Base-by-base conservation (phyloP, 2,888 invertebrate species). In the Cordylochernes scorpioides region DNA sequence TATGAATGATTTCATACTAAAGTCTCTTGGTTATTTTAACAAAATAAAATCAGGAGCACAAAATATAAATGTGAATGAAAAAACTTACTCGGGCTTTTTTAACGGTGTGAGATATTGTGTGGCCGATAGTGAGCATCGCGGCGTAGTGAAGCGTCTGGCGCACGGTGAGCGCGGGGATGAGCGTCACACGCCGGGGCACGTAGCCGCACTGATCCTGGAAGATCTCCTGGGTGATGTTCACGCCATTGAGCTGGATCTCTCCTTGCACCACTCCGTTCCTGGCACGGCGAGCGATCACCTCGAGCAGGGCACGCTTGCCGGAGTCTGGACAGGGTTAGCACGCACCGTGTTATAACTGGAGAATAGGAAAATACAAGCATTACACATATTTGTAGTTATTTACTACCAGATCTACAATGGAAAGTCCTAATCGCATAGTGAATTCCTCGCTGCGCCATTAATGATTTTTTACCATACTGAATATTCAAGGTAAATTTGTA, bases 291-390 rank as follows among this genome's bases (percentile, higher is more conserved):
- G 58, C 53, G 32, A 91, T 77, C 5, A 88, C 86, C 51, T 91
- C 88, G 5, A 94, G 58, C 3, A 94, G 63, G 0, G 86, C 86
- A 17, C 82, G 67, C 50, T 94, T 94, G 1, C 91, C 91, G 43
- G 84, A 84, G 9, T 82, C 82, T 78, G 25, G 3, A 29, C 25
- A 4, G 25, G 9, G 22, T 14, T 5, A n/a, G 10, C 21, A 19
- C 9, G 21, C 21, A 19, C 21, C 9, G n/a, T n/a, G n/a, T n/a
- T n/a, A n/a, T n/a, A n/a, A n/a, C n/a, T n/a, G n/a, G n/a, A n/a
- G n/a, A n/a, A n/a, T n/a, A n/a, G n/a, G n/a, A n/a, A n/a, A n/a
- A n/a, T n/a, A n/a, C n/a, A n/a, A n/a, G n/a, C n/a, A n/a, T n/a
- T n/a, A n/a, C n/a, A n/a, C n/a, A n/a, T n/a, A n/a, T n/a, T n/a